A percentile compares a stretch with the other conserved stretches of the same genome.
These are phyloP conservation scores for Heliconius erato DNA, from an alignment of 2,888 invertebrate genomes.

Conservation along the genomic window DNA sequence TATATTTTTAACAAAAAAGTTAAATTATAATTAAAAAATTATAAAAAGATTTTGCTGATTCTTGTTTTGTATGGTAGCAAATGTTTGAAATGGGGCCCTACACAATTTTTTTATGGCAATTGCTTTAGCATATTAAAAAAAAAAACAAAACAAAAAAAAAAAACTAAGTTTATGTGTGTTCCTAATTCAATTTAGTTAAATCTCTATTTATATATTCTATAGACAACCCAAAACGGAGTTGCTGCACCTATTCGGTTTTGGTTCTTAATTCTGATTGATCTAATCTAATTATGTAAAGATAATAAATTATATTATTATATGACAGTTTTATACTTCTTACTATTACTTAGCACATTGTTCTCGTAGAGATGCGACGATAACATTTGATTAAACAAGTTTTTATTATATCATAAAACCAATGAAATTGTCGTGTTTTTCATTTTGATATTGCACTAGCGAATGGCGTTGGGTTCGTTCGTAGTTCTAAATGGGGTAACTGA, in stretches of 20 bases:
- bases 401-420: conserved; percentile 29
- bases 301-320: conserved; percentile 8
- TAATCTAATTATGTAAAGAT: neutral
- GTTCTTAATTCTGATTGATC: neutral
- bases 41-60: too few species aligned
- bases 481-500: too few species aligned
- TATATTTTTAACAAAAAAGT: too few species aligned
- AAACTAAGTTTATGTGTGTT: too few species aligned
- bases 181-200: too few species aligned
- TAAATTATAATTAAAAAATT: too few species aligned
- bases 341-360: conserved; percentile 52
- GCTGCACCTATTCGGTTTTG: neutral
- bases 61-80: too few species aligned
- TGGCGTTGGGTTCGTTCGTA: neutral
- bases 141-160: too few species aligned
- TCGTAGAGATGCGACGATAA: conserved; percentile 46
- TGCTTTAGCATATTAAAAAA: too few species aligned
- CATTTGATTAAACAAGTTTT: conserved; percentile 59
- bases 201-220: too few species aligned
- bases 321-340: conserved; percentile 31
- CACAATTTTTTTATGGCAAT: too few species aligned
- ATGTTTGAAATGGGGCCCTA: too few species aligned
- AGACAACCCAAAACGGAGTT: neutral
- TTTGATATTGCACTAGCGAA: neutral
- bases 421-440: conserved; percentile 23